These are phyloP conservation scores for Eriocheir sinensis DNA, from an alignment of 1,140 invertebrate genomes.

Conservation along the genomic window DNA sequence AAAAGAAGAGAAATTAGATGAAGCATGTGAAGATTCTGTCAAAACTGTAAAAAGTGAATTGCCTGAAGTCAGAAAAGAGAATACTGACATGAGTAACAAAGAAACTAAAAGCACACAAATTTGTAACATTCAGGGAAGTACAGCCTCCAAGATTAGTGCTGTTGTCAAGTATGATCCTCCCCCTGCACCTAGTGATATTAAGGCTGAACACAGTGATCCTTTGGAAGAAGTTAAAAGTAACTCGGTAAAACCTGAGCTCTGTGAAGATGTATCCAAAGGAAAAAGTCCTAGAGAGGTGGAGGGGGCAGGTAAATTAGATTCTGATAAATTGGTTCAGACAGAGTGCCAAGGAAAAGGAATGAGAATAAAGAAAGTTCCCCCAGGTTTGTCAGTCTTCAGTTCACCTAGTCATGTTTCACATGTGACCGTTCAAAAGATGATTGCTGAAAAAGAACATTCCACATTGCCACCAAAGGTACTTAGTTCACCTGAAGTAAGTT, in stretches of 20 bases:
- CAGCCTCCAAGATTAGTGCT: background rate
- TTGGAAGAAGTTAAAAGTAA: background rate
- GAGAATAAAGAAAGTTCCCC: background rate
- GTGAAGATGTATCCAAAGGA: background rate
- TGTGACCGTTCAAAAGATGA: background rate
- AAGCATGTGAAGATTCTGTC: background rate
- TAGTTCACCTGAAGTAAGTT: background rate
- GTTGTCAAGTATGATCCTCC: background rate
- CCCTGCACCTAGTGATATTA: background rate
- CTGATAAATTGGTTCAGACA: background rate
- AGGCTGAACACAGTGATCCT: background rate
- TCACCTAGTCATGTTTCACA: background rate
- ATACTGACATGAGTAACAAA: background rate
- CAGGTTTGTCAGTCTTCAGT: background rate
- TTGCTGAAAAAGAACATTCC: background rate
- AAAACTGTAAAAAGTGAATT: background rate
- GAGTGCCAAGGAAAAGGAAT: background rate
- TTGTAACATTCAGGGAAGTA: background rate
- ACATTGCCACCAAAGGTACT: background rate
- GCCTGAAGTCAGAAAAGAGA: background rate
- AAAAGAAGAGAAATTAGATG: constrained; percentile 28
- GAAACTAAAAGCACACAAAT: background rate
- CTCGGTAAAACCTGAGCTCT: background rate
- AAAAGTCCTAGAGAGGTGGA: background rate
- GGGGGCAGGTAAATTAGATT: background rate